Base-by-base conservation (phyloP, 2,888 invertebrate genomes). In the Rutpela maculata region DNA sequence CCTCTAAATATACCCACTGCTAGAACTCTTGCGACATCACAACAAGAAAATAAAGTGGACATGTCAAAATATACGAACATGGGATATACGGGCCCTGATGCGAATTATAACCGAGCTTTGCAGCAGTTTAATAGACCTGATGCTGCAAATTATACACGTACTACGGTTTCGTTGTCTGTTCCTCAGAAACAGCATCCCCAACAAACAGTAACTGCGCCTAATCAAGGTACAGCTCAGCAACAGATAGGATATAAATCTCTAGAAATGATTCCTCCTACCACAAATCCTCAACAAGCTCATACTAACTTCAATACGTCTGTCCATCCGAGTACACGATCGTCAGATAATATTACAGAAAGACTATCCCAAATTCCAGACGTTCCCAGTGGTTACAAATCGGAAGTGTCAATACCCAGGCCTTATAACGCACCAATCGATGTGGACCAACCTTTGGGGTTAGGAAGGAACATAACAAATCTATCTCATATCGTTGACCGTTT, bases 401-500 rank as follows among this genome's bases (percentile, higher is more conserved):
- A 88, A 60, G 83, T 87, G 63, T 77, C 84, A 2, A 83, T 87
- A 78, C 82, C 86, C 6, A 80, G 88, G 62, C 85, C 85, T 15
- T 89, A 88, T 74, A 86, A 84, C 62, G 82, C 84, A 1, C 75
- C 83, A 0, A 43, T 85, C 7, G 84, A 85, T 59, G 89, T 92
- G 75, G 92, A 93, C 69, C 87, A 88, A 66, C 90, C 91, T 59
- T 86, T 92, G 76, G 89, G 85, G 26, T 81, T 90, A 63, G 83
- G 88, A 31, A 87, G 93, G 57, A 92, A 91, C 87, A 87, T 93
- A 76, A 91, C 92, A 6, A 92, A 91, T 86, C 89, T 93, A 77
- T 91, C 93, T 15, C 93, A 93, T 87, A 92, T 93, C 88, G 90
- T 93, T 63, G 93, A 93, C 83, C 88, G 93, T 62, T 92, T 85